Percentiles rank a stretch among this genome's conserved stretches.
Evolutionary conservation across 1,140 invertebrate species (phyloP).

Genomic region (Trichonephila clavipes): DNA sequence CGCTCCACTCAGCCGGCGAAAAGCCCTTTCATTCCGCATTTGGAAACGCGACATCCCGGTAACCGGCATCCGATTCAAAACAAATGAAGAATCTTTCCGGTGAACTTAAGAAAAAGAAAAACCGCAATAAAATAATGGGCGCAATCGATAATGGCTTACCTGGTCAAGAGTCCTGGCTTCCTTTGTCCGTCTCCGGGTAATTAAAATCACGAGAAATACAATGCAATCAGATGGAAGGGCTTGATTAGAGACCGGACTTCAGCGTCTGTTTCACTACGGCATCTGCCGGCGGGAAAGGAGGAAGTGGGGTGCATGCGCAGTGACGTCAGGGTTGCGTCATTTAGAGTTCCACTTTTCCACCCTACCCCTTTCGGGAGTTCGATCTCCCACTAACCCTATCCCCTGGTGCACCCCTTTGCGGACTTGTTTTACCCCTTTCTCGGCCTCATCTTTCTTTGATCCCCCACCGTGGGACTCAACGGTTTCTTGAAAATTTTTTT

Average conservation of each 20-base stretch:
- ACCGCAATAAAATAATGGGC: neutral
- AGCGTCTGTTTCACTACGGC: conserved; percentile 47
- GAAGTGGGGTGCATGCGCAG: conserved; percentile 33
- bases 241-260: conserved; percentile 13
- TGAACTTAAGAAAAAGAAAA: neutral
- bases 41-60: neutral
- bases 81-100: neutral
- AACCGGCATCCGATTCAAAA: conserved; percentile 12
- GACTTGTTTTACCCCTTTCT: conserved; percentile 37
- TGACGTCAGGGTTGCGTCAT: conserved; percentile 66
- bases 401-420: conserved; percentile 38
- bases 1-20: neutral
- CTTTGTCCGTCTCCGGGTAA: neutral
- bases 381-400: conserved; percentile 19
- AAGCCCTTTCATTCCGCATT: neutral
- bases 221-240: conserved; percentile 37
- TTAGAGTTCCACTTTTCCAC: conserved; percentile 33
- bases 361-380: conserved; percentile 46
- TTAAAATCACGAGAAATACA: conserved; percentile 24
- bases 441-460: neutral
- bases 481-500: conserved; percentile 24
- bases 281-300: conserved; percentile 48
- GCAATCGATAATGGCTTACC: neutral
- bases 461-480: conserved; percentile 51
- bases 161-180: conserved; percentile 17